Percentiles rank a stretch among this genome's conserved stretches.
phyloP scores from a whole-genome alignment of 2,113 vertebrate species.

The Condylura cristata region DNA sequence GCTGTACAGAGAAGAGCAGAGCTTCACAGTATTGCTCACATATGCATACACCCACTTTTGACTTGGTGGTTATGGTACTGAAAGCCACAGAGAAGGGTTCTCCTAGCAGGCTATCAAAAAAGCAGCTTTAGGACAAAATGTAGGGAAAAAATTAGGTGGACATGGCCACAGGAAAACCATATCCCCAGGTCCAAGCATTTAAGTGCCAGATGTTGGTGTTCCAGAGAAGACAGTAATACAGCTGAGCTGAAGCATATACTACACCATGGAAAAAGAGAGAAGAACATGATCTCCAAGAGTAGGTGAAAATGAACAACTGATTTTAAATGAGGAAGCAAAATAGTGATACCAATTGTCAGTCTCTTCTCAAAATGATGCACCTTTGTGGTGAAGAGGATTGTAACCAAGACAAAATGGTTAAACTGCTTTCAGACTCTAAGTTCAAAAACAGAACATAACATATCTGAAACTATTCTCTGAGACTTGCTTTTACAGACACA shows the following conservation, averaged over 20 bases:
- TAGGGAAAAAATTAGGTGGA: not conserved
- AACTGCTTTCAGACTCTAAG: no score
- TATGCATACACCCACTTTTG: rapidly evolving
- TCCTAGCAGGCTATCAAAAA: not conserved
- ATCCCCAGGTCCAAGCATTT: no score
- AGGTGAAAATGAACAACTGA: not conserved
- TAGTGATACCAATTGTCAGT: no score
- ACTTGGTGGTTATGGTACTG: rapidly evolving
- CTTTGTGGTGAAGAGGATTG: not conserved
- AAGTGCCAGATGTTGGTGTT: not conserved
- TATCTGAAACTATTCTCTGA: no score
- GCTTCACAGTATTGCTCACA: not conserved
- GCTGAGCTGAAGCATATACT: rapidly evolving
- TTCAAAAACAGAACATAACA: no score
- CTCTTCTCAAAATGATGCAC: not conserved
- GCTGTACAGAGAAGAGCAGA: not conserved
- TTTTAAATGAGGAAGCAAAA: not conserved
- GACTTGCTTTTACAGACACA: no score
- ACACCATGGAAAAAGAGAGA: not conserved
- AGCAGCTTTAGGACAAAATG: not conserved
- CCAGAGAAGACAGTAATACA: not conserved
- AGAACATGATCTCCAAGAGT: rapidly evolving
- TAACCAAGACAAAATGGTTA: no score
- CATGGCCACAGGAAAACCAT: no score
- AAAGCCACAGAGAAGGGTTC: not conserved